Evolutionary conservation across 2,888 invertebrate genomes (phyloP), one percentile per base, ranked within the genome.

Genomic region (Volucella bombylans): DNA sequence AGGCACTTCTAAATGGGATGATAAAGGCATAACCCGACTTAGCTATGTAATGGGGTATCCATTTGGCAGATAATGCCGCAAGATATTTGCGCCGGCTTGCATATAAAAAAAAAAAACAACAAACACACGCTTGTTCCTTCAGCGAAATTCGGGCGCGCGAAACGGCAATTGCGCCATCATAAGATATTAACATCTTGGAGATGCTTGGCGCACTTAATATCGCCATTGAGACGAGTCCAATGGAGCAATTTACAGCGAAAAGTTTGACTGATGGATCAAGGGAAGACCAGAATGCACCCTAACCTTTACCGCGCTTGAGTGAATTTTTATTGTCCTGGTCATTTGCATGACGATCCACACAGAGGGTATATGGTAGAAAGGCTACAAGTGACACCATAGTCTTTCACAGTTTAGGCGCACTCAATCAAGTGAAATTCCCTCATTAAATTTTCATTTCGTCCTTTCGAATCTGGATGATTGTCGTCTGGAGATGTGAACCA

Each of bases 391-490:
- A 1, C 11, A 12, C 31, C 8, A 8, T 23, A 38, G n/a, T 12
- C 54, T 15, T 12, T 8, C 31, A 38, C 38, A 2, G 11, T 2
- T 55, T 10, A 55, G 9, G 31, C 31, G 31, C 38, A 12, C 15
- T 55, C 1, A 23, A 31, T 11, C 31, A 45, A 67, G 52, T 11
- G 43, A 23, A 43, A 18, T 23, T 39, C 41, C 31, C 71, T 61
- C 41, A 61, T 72, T 61, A 72, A 52, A 72, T 43, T 72, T 61
- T 61, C 52, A 72, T 62, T 41, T 50, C 10, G 41, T 41, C 49
- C 39, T 39, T 59, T 15, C 15, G 1, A 15, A 39, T 6, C 38
- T 6, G 10, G 50, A 64, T 64, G n/a, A 10, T 10, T n/a, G 45
- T n/a, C 15, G 10, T 11, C 41, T 11, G 11, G 39, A 39, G 57